Base-by-base conservation (phyloP, 2,797 vertebrate species). In the Podarcis lilfordi region DNA sequence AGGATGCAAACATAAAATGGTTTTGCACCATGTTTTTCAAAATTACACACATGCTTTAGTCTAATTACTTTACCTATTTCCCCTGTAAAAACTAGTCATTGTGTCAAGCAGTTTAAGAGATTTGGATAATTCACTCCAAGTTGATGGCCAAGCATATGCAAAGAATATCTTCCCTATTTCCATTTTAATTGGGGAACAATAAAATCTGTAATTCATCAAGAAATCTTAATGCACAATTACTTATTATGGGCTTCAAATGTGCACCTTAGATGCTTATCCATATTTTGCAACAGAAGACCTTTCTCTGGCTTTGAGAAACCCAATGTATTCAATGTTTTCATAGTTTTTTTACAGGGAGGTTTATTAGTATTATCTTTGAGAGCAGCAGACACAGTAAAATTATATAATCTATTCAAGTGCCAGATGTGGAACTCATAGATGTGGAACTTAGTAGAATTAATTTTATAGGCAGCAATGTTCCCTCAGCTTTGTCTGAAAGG, bases 181-280 rank as follows among this genome's bases (percentile, higher is more conserved):
- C 71, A 81, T 88, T 84, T 86, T 91, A 91, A 89, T 2, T 89
- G 40, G 35, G 86, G 27, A 15, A 87, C 87, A 88, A 78, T 29
- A 92, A 92, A 91, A 92, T 23, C 4, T 21, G 3, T 8, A 90
- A 84, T 88, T 95, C 13, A 80, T 79, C 55, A 81, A 45, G 32
- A 84, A 89, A 87, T 86, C 88, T 93, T 87, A 92, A 91, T 88
- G 45, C 45, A 86, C 1, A 43, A 35, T 92, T 93, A 86, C 6
- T 25, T 82, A 77, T 69, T 82, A 92, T 89, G 71, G 86, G 0
- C 79, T 93, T 92, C 80, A 91, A 91, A 91, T 10, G n/a, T 13
- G 4, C 29, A 86, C 1, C 82, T 92, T 37, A 79, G 55, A 76
- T 84, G 37, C 1, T 37, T 90, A 90, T 92, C 23, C 87, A 50